These are phyloP conservation scores for Eulithis testata DNA, from an alignment of 2,888 invertebrate genomes.

Conservation along the genomic window DNA sequence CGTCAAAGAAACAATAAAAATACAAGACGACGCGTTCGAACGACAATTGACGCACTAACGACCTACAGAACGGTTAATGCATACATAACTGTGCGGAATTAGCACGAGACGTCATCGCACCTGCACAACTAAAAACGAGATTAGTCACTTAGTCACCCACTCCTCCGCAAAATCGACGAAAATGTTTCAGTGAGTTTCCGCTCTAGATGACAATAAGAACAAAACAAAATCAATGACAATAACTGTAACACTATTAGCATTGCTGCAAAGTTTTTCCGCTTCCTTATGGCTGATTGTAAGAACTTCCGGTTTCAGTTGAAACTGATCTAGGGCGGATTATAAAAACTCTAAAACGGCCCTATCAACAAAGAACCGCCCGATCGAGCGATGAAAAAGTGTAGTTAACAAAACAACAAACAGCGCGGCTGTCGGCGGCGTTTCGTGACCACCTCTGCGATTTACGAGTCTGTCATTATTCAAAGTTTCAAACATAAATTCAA, in stretches of 20 bases:
- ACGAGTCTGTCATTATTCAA: constrained; percentile 76
- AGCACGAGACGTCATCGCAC: constrained; percentile 37
- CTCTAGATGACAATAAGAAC: constrained; percentile 28
- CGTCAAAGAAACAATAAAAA: constrained; percentile 77
- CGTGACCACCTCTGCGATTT: constrained; percentile 73
- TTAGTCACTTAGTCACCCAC: constrained; percentile 32
- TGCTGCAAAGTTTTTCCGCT: constrained; percentile 39
- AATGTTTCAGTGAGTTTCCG: constrained; percentile 23
- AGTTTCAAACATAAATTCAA: constrained; percentile 68
- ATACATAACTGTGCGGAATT: constrained; percentile 57
- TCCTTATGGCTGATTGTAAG: constrained; percentile 49
- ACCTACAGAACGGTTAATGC: constrained; percentile 58
- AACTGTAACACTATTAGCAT: constrained; percentile 30
- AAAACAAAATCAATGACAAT: constrained; percentile 38
- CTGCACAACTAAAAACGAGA: constrained; percentile 24
- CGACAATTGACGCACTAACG: constrained; percentile 70
- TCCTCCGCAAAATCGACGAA: constrained; percentile 18
- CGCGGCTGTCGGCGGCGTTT: constrained; percentile 65
- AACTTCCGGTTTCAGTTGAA: constrained; percentile 45
- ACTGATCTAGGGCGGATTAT: constrained; percentile 44
- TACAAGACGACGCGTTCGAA: constrained; percentile 64
- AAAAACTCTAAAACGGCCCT: constrained; percentile 57
- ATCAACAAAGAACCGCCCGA: constrained; percentile 62
- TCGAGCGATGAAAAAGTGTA: constrained; percentile 70
- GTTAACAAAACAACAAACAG: constrained; percentile 72